Evolutionary conservation across 2,888 invertebrate species (phyloP).

Genomic region (Oscheius sp.): DNA sequence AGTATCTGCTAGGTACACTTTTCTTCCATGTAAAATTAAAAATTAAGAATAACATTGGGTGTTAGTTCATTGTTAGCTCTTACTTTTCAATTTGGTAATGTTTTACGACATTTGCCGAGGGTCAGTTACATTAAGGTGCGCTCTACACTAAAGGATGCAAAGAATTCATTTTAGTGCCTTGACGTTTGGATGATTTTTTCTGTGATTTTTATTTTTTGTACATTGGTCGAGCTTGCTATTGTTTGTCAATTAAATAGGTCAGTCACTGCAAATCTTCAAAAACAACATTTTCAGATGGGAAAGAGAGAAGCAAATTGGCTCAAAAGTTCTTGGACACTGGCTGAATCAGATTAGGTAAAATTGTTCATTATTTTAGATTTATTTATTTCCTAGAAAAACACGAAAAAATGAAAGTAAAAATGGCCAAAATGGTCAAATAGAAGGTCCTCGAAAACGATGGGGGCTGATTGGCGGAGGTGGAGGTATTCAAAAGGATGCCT

Average conservation of each 20-base stretch:
- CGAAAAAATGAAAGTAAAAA: slow-evolving; percentile 57
- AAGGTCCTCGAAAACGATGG: slow-evolving; percentile 50
- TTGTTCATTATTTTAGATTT: too few species aligned
- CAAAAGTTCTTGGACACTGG: slow-evolving; percentile 70
- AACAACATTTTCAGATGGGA: slow-evolving; percentile 60
- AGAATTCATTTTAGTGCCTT: slow-evolving; percentile 60
- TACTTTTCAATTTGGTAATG: slow-evolving; percentile 70
- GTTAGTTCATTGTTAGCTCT: slow-evolving; percentile 69
- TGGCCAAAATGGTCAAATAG: slow-evolving; percentile 39
- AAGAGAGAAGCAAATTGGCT: slow-evolving; percentile 68
- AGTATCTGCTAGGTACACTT: slow-evolving; percentile 66
- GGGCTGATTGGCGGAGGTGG: slow-evolving; percentile 43
- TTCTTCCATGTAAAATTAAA: neutral
- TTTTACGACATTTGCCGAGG: slow-evolving; percentile 69
- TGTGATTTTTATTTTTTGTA: slow-evolving; percentile 69
- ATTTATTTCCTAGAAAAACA: slow-evolving; percentile 58
- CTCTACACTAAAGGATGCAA: too few species aligned
- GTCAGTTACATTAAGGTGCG: slow-evolving; percentile 69
- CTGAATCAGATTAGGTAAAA: slow-evolving; percentile 67
- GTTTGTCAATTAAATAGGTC: slow-evolving; percentile 67
- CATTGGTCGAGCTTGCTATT: slow-evolving; percentile 69
- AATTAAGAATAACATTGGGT: slow-evolving; percentile 66
- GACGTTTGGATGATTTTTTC: slow-evolving; percentile 70
- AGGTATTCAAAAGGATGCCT: neutral
- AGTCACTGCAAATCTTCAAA: neutral